Base-by-base conservation (phyloP, 2,888 invertebrate genomes). In the Pterostichus niger region DNA sequence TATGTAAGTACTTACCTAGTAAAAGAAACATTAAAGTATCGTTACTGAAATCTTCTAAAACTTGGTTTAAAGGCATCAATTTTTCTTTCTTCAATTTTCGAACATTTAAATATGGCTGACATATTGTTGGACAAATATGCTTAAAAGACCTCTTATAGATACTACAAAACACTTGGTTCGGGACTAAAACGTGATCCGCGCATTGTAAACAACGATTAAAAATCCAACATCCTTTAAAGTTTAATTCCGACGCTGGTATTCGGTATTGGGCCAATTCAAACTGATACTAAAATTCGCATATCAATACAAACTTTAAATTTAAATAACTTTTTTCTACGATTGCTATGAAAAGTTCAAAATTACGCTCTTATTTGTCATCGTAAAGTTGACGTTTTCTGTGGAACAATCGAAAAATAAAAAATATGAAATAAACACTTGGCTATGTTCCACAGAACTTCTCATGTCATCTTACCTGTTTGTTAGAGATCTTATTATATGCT, bases 81-180 rank as follows among this genome's bases (percentile, higher is more conserved):
- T 77, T 77, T 40, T 77, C 77, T 15, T 56, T 77, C 33, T 56
- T 54, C 9, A 77, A 10, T 40, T 56, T 6, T 6, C 77, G 11
- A 5, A 77, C 56, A 6, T 77, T 56, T 40, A 77, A 40, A 17
- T 77, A 77, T 7, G 77, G 77, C 13, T 77, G 35, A 77, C 77
- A 77, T 10, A 77, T 49, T 6, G 6, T 15, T 15, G 56, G n/a
- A n/a, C 4, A 6, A 13, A 56, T 33, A 10, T 77, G 17, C 13
- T 0, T 11, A 10, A 54, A 77, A 13, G 56, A 77, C 33, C 77
- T 52, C 44, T 33, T 5, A 56, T 77, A 77, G 35, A 77, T 77
- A 35, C 11, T 33, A 11, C 6, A 56, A 9, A 77, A 77, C 33
- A 56, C 44, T 13, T 56, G 17, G 56, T 77, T 77, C n/a, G 77